Percentiles rank a stretch among this genome's conserved stretches.
Conservation (phyloP, 2,113 vertebrate genomes). For the Rhinolophus ferrumequinum region DNA sequence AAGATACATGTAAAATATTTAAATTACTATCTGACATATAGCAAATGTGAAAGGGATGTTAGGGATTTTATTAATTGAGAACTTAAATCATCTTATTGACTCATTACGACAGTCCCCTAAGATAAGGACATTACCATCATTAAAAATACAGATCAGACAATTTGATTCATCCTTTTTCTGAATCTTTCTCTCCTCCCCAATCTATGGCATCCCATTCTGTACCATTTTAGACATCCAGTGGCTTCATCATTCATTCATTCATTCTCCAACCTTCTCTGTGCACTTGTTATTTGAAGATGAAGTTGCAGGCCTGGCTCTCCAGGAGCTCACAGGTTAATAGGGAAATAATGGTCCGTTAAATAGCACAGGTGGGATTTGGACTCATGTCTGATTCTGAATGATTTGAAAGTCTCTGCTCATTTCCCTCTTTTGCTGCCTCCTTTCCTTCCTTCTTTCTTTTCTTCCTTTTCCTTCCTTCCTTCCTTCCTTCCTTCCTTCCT, state of each 20-base stretch:
- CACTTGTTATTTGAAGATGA: neutral
- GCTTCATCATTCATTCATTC: neutral
- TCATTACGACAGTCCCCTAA: neutral
- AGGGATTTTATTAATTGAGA: neutral
- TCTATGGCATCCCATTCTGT: neutral
- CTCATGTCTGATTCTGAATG: neutral
- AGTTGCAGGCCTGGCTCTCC: neutral
- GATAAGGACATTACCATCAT: neutral
- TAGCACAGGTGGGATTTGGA: neutral
- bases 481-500: neutral
- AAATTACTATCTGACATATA: neutral
- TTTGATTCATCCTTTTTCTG: neutral
- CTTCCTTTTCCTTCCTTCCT: neutral
- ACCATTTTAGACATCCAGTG: neutral
- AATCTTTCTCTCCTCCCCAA: neutral
- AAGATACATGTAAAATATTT: neutral
- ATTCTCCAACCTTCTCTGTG: neutral
- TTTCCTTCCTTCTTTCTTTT: neutral
- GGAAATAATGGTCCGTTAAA: neutral
- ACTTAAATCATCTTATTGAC: neutral
- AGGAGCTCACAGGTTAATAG: neutral
- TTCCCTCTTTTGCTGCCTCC: neutral
- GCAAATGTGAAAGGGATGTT: neutral
- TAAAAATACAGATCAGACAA: neutral
- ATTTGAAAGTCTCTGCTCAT: neutral